These are phyloP conservation scores for Lytechinus variegatus DNA, from an alignment of 35 echinoderm and acorn worm genomes.

Conservation along the genomic window DNA sequence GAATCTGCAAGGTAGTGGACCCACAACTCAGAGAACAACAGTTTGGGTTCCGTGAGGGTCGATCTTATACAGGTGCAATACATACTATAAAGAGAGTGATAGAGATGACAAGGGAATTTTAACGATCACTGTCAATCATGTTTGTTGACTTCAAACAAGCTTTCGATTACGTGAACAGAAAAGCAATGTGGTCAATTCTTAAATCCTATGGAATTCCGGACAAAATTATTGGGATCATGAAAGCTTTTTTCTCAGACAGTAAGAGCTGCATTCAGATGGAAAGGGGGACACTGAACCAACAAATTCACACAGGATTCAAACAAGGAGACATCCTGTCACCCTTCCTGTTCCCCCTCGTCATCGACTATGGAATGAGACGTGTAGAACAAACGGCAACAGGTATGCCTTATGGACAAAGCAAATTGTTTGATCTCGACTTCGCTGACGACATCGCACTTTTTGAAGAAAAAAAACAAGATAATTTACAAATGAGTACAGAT, in stretches of 20 bases:
- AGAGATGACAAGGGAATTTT: background rate
- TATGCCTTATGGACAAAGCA: background rate
- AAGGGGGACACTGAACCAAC: background rate
- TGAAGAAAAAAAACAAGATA: background rate
- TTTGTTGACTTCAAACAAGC: background rate
- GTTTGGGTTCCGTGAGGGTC: background rate
- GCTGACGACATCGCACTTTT: background rate
- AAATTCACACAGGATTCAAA: background rate
- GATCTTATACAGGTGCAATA: background rate
- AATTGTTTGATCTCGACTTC: background rate
- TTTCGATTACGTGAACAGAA: background rate
- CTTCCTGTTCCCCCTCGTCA: background rate
- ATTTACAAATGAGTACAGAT: background rate
- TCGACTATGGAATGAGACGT: background rate
- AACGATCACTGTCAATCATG: background rate
- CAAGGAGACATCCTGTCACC: constrained; percentile 21
- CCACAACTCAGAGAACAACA: constrained; percentile 24
- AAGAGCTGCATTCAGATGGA: constrained; percentile 16
- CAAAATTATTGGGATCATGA: background rate
- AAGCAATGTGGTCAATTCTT: background rate
- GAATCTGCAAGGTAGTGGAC: background rate
- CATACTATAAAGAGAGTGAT: background rate
- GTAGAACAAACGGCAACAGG: background rate
- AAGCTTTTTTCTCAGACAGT: background rate
- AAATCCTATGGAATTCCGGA: background rate